phyloP scores from a whole-genome alignment of 1,140 invertebrate genomes.

The Euglossa dilemma region DNA sequence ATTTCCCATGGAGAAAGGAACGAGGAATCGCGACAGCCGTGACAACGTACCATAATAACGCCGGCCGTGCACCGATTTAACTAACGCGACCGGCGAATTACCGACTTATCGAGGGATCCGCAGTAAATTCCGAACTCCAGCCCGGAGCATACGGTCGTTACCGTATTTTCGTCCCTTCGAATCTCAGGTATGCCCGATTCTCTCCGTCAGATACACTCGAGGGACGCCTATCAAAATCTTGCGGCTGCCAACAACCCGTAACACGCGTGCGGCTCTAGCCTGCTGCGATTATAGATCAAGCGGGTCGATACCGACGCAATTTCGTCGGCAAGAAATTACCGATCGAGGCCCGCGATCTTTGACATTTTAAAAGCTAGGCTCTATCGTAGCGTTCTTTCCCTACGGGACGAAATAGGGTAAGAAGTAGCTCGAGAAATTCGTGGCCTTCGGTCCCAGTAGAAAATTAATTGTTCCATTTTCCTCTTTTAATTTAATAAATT shows the following conservation, averaged over 20 bases:
- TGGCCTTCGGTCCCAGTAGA: too few species aligned
- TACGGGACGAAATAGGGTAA: too few species aligned
- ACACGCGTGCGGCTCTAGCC: background rate
- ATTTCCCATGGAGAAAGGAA: conserved; percentile 2
- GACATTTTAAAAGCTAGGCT: too few species aligned
- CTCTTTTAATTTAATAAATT: too few species aligned
- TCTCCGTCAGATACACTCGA: background rate
- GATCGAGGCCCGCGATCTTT: too few species aligned
- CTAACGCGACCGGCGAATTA: background rate
- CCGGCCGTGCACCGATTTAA: background rate
- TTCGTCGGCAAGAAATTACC: background rate
- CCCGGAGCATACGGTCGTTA: background rate
- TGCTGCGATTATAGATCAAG: background rate
- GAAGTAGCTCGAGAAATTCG: too few species aligned
- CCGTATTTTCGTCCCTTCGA: background rate
- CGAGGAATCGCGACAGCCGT: conserved; percentile 3
- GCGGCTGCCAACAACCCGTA: background rate
- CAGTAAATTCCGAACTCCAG: too few species aligned
- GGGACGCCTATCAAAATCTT: background rate
- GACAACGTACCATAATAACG: conserved; percentile 4
- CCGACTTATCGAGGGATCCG: background rate
- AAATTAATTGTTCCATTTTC: too few species aligned
- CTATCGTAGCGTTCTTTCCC: too few species aligned
- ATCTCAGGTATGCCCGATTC: too few species aligned
- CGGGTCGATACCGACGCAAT: background rate